Evolutionary conservation across 2,888 invertebrate species (phyloP).

Genomic region (Erebia ligea): DNA sequence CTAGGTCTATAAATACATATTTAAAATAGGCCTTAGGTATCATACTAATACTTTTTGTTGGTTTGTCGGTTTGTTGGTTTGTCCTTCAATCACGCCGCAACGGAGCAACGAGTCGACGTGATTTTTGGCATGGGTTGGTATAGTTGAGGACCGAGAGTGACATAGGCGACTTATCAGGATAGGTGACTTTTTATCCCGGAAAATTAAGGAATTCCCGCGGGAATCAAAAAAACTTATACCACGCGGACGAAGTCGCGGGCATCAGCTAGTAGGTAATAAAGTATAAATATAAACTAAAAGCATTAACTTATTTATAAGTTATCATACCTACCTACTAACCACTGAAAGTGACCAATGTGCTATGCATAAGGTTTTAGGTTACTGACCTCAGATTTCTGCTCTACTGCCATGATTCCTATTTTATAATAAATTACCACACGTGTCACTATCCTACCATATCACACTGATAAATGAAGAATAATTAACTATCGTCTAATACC

Average conservation of each 20-base stretch:
- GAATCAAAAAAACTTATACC: no score
- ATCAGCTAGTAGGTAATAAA: not conserved
- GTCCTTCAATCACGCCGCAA: no score
- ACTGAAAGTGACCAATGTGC: not conserved
- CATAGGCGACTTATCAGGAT: no score
- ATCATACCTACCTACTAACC: not conserved
- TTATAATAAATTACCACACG: not conserved
- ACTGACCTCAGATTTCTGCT: constrained; percentile 28
- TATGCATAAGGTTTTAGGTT: constrained; percentile 9
- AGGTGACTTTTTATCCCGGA: no score
- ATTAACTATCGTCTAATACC: not conserved
- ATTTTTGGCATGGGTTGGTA: no score
- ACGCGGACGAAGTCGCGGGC: no score
- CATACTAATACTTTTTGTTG: no score
- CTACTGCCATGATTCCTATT: constrained; percentile 9
- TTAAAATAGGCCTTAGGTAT: not conserved
- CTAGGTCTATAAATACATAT: not conserved
- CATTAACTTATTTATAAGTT: not conserved
- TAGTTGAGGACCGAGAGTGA: no score
- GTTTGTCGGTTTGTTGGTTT: no score
- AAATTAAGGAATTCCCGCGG: no score
- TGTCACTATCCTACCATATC: constrained; percentile 1
- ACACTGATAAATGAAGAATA: constrained; percentile 8
- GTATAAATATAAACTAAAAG: not conserved
- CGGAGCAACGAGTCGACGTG: no score